Evolutionary conservation across 2,888 invertebrate species (phyloP).

Genomic region (Gastrophysa polygoni): DNA sequence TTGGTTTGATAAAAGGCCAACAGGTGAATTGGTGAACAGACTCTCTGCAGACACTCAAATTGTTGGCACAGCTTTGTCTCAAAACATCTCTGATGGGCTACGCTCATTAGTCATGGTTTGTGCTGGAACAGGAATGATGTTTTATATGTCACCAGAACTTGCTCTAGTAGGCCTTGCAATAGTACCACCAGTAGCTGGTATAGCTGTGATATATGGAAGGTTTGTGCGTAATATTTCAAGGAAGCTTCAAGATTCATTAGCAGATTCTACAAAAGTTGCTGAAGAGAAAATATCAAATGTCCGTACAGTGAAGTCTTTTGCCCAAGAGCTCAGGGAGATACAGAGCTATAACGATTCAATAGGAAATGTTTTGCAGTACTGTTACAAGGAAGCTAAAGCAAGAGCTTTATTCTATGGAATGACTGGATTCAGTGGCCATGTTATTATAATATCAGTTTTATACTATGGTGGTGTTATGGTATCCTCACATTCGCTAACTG

Average conservation of each 20-base stretch:
- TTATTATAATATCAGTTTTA: slow-evolving; percentile 86
- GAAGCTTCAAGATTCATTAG: slow-evolving; percentile 75
- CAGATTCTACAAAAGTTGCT: slow-evolving; percentile 69
- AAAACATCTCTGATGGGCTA: slow-evolving; percentile 93
- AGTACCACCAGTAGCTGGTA: slow-evolving; percentile 87
- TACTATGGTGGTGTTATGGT: slow-evolving; percentile 94
- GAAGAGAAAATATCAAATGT: slow-evolving; percentile 93
- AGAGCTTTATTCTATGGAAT: slow-evolving; percentile 90
- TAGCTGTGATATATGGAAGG: slow-evolving; percentile 83
- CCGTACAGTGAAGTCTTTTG: slow-evolving; percentile 91
- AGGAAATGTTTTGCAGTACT: slow-evolving; percentile 73
- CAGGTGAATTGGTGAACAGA: slow-evolving; percentile 91
- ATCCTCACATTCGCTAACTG: slow-evolving; percentile 74
- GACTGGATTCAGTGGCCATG: slow-evolving; percentile 88
- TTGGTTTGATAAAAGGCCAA: slow-evolving; percentile 89
- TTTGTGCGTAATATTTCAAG: slow-evolving; percentile 85
- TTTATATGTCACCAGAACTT: slow-evolving; percentile 89
- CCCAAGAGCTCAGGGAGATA: slow-evolving; percentile 82
- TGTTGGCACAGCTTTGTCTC: slow-evolving; percentile 90
- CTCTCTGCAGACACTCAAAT: slow-evolving; percentile 88
- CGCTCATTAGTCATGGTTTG: slow-evolving; percentile 84
- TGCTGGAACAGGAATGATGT: slow-evolving; percentile 94
- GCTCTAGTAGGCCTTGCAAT: slow-evolving; percentile 85
- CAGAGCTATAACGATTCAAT: slow-evolving; percentile 71
- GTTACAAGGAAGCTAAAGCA: slow-evolving; percentile 86